phyloP scores from a whole-genome alignment of 2,888 invertebrate species.

The Biston stratarius region DNA sequence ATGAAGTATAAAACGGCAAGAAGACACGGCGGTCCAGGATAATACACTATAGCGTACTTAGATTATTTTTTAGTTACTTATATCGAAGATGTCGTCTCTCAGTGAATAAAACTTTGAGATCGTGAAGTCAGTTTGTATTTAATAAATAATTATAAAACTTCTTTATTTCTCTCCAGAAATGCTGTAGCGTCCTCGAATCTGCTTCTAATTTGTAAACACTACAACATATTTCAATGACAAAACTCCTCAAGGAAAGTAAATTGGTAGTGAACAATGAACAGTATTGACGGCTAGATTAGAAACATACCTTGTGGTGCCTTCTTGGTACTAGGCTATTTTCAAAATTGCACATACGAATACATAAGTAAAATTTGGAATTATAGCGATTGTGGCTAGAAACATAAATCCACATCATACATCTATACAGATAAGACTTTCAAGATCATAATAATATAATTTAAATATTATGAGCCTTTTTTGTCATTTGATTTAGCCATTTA shows the following conservation, averaged over 20 bases:
- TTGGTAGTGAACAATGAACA: constrained; percentile 6
- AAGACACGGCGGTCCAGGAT: too few relatives aligned
- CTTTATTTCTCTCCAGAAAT: constrained; percentile 64
- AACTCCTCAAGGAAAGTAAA: constrained; percentile 56
- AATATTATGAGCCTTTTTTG: neutral
- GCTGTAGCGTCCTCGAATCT: constrained; percentile 63
- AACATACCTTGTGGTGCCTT: neutral
- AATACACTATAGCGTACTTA: too few relatives aligned
- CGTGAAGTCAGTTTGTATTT: too few relatives aligned
- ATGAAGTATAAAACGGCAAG: too few relatives aligned
- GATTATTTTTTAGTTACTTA: too few relatives aligned
- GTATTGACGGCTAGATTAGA: constrained; percentile 23
- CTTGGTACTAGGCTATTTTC: neutral
- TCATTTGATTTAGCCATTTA: too few relatives aligned
- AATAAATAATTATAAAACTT: neutral
- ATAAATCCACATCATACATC: neutral
- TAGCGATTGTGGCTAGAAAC: neutral
- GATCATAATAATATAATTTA: neutral
- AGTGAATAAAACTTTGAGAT: too few relatives aligned
- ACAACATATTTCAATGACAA: constrained; percentile 37
- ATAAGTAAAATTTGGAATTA: neutral
- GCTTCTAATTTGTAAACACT: constrained; percentile 55
- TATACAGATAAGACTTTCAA: neutral
- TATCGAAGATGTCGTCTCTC: too few relatives aligned
- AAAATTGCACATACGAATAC: neutral